Evolutionary conservation across 2,797 vertebrate genomes (phyloP).

Genomic region (Potorous gilbertii): DNA sequence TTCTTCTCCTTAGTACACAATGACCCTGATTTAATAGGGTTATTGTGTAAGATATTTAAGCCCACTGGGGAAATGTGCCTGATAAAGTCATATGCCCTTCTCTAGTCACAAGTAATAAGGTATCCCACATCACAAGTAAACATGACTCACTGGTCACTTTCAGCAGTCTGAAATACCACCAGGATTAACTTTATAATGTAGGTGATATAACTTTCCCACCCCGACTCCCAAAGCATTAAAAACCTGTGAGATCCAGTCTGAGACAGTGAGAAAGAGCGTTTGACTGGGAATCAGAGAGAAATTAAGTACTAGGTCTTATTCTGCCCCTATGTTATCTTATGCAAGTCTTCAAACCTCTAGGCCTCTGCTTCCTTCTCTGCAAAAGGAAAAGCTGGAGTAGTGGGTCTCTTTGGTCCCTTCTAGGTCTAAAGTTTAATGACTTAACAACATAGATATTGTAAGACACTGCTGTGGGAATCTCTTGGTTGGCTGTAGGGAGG

Average conservation of each 20-base stretch:
- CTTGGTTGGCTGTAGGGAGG: not conserved
- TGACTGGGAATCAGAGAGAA: not conserved
- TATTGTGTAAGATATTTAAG: conserved; percentile 52
- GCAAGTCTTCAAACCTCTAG: not conserved
- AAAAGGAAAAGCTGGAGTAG: not conserved
- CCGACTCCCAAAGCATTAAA: not conserved
- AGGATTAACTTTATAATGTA: not conserved
- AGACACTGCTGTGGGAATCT: not conserved
- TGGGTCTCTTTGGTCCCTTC: not conserved
- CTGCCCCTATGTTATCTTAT: not conserved
- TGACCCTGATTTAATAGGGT: too few relatives aligned
- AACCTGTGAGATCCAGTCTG: not conserved
- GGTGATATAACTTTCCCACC: not conserved
- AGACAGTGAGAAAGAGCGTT: not conserved
- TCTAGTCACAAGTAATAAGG: conserved; percentile 47
- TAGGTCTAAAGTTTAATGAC: not conserved
- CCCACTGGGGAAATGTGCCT: conserved; percentile 49
- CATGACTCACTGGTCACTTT: conserved; percentile 33
- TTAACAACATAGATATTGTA: not conserved
- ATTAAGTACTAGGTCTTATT: not conserved
- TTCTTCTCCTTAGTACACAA: conserved; percentile 43
- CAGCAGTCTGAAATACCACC: not conserved
- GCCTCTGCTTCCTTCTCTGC: not conserved
- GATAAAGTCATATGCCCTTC: conserved; percentile 39
- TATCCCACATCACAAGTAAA: conserved; percentile 48